Percentiles rank a stretch among this genome's conserved stretches.
phyloP scores from a whole-genome alignment of 2,888 invertebrate genomes.

The Muschampia plurimacula region DNA sequence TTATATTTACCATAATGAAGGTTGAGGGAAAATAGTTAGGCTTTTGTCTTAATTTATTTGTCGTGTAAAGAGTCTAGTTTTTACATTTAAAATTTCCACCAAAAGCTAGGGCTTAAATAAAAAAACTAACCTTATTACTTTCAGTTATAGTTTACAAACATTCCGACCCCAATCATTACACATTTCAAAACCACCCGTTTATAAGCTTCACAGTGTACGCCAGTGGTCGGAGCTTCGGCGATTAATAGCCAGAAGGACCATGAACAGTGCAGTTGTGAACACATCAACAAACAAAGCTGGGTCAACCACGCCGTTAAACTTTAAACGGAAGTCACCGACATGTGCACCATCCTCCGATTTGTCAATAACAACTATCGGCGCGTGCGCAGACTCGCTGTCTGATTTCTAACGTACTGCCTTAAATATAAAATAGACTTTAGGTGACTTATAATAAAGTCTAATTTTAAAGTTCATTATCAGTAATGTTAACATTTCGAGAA shows the following conservation, averaged over 20 bases:
- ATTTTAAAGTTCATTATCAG: background rate
- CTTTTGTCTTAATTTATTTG: background rate
- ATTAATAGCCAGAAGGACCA: slow-evolving; percentile 75
- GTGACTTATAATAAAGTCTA: slow-evolving; percentile 19
- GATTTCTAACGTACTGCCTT: slow-evolving; percentile 31
- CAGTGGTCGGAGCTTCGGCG: slow-evolving; percentile 56
- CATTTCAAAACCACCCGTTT: slow-evolving; percentile 23
- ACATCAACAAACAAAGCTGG: slow-evolving; percentile 82
- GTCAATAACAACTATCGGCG: slow-evolving; percentile 72
- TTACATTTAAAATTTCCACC: background rate
- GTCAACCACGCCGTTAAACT: slow-evolving; percentile 83
- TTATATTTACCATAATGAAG: background rate
- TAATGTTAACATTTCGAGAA: slow-evolving; percentile 16
- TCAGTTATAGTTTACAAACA: slow-evolving; percentile 5
- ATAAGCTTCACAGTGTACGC: slow-evolving; percentile 11
- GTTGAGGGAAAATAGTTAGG: too few species aligned
- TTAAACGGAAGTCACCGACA: slow-evolving; percentile 83
- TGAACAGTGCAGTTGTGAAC: slow-evolving; percentile 76
- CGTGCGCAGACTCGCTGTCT: slow-evolving; percentile 59
- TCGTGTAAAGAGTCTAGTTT: too few species aligned
- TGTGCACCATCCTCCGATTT: slow-evolving; percentile 73
- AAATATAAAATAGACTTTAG: slow-evolving; percentile 51
- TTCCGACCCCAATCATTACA: slow-evolving; percentile 20
- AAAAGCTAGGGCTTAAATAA: background rate
- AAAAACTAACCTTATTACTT: background rate